Conservation (phyloP, 2,888 invertebrate genomes). For the Hoplodrina ambigua region DNA sequence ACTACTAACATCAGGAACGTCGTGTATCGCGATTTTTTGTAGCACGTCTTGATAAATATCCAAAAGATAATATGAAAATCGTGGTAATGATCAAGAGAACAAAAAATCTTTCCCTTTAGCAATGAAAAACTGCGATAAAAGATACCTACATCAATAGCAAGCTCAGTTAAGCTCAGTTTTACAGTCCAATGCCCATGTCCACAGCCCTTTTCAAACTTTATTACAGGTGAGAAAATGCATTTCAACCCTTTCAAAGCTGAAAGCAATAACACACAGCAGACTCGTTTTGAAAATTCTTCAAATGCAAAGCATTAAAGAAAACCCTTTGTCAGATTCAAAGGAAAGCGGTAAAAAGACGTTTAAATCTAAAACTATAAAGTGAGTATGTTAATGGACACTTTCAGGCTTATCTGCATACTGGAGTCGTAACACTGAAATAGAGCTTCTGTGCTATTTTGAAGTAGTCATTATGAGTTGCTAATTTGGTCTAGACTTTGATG, state of each 20-base stretch:
- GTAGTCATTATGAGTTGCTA: conserved; percentile 24
- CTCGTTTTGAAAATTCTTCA: conserved; percentile 27
- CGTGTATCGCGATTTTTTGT: no score
- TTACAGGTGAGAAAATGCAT: conserved; percentile 45
- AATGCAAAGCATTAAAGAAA: conserved; percentile 46
- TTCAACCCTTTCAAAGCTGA: conserved; percentile 17
- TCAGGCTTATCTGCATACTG: conserved; percentile 44
- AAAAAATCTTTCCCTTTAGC: no score
- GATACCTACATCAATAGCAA: not conserved
- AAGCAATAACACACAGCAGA: conserved; percentile 29
- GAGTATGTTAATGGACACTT: conserved; percentile 56
- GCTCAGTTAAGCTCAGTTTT: not conserved
- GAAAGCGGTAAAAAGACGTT: conserved; percentile 49
- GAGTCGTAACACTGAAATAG: conserved; percentile 35
- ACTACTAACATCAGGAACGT: no score
- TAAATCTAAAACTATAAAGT: conserved; percentile 52
- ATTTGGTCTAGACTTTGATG: conserved; percentile 18
- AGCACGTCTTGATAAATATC: no score
- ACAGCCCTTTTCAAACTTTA: conserved; percentile 39
- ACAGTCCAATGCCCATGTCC: conserved; percentile 15
- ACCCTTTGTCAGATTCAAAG: conserved; percentile 49
- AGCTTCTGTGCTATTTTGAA: conserved; percentile 26
- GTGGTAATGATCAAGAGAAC: no score
- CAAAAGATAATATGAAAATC: no score
- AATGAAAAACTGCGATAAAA: not conserved